Percentiles rank a stretch among this genome's conserved stretches.
phyloP scores from a whole-genome alignment of 2,113 vertebrate genomes.

The Xiphophorus couchianus region DNA sequence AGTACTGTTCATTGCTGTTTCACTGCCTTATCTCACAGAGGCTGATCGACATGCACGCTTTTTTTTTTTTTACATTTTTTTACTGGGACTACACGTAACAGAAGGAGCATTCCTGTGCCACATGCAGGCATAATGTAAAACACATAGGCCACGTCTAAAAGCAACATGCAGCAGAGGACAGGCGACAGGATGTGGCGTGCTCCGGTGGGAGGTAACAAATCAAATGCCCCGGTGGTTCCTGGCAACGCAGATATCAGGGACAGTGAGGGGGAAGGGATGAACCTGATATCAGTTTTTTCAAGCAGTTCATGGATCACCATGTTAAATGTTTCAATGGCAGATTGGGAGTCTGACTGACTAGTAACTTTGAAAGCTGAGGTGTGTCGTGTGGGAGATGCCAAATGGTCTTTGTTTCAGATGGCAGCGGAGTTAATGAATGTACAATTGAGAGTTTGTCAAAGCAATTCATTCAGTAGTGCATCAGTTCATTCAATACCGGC shows the following conservation, averaged over 20 bases:
- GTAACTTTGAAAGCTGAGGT: slow-evolving; percentile 27
- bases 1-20: slow-evolving; percentile 78
- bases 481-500: slow-evolving; percentile 35
- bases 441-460: slow-evolving; percentile 44
- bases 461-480: slow-evolving; percentile 12
- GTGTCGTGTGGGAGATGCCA: slow-evolving; percentile 22
- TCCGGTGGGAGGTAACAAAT: slow-evolving; percentile 44
- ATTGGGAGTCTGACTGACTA: slow-evolving; percentile 36
- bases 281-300: slow-evolving; percentile 68
- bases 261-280: slow-evolving; percentile 68
- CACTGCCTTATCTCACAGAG: slow-evolving; percentile 75
- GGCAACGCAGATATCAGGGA: slow-evolving; percentile 65
- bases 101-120: slow-evolving; percentile 39
- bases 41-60: slow-evolving; percentile 45
- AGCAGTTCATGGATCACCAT: slow-evolving; percentile 72
- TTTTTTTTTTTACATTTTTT: too few relatives aligned
- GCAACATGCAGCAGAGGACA: slow-evolving; percentile 39
- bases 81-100: slow-evolving; percentile 17
- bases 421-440: slow-evolving; percentile 32
- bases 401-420: slow-evolving; percentile 36
- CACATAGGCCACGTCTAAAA: slow-evolving; percentile 49
- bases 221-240: slow-evolving; percentile 51
- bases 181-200: slow-evolving; percentile 23
- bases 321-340: slow-evolving; percentile 69
- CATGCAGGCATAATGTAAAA: slow-evolving; percentile 56